Base-by-base conservation (phyloP, 2,888 invertebrate species). In the Amphipyra tragopoginis region DNA sequence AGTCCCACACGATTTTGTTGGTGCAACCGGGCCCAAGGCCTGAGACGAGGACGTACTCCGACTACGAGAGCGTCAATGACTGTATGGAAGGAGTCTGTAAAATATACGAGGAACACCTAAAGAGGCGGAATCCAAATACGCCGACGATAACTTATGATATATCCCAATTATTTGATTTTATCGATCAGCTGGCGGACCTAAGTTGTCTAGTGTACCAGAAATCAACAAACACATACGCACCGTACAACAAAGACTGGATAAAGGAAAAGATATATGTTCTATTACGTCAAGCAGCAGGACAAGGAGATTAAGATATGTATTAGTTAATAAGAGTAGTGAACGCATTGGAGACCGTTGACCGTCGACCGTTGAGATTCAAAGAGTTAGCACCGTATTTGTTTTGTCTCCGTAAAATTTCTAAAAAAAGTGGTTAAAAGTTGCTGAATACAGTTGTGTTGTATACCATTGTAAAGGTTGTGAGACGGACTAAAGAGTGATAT, bases 51-150 rank as follows among this genome's bases (percentile, higher is more conserved):
- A 99, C 99, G 0, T 99, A 99, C 91, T 98, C 98, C 0, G 99
- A 99, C 90, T 99, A 99, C 85, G 99, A 99, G 88, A 98, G 98
- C 65, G 97, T 99, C 8, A 99, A 99, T 84, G 99, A 99, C 85
- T 99, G 99, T 86, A 97, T 99, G 97, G 99, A 99, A 95, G 99
- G 99, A 38, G 99, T 99, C 10, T 99, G 99, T 90, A 99, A 99
- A 94, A 99, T 99, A 73, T 99, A 99, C 87, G 99, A 99, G 87
- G 99, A 99, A 85, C 99, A 99, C 91, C 93, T 99, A 77, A 99
- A 99, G 88, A 96, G 98, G 64, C 96, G 98, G 83, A 99, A 99
- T 88, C 99, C 99, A 0, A 97, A 98, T 86, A 98, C 98, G 13
- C 98, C 99, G 0, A 98, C 98, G 1, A 99, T 99, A 68, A 99